These are phyloP conservation scores for Lophius piscatorius DNA, from an alignment of 2,113 vertebrate genomes.

Conservation along the genomic window DNA sequence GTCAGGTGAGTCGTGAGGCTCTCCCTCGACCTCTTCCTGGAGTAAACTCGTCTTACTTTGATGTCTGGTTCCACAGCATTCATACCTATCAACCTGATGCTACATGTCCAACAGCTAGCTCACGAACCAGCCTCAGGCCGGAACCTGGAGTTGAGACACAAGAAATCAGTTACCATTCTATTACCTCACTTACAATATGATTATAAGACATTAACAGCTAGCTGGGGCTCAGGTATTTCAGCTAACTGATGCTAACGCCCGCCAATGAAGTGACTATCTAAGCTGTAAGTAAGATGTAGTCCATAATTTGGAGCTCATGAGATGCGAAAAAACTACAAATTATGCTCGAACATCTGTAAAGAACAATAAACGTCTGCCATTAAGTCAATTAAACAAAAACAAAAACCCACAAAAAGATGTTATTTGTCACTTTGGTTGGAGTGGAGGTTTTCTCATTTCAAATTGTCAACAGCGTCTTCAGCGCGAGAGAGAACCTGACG, in stretches of 20 bases:
- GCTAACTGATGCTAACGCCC: no score
- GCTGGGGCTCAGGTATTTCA: no score
- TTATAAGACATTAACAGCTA: no score
- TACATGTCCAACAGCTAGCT: conserved; percentile 2
- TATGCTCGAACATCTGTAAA: background rate
- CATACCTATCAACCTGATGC: conserved; percentile 37
- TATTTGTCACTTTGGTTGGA: background rate
- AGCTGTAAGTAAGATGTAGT: no score
- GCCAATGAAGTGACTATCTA: no score
- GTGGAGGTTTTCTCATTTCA: conserved; percentile 1
- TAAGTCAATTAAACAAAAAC: no score
- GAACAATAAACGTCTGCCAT: accelerated
- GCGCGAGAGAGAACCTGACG: background rate
- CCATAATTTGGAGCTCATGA: no score
- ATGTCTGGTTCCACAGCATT: conserved; percentile 36
- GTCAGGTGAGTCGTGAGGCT: conserved; percentile 43
- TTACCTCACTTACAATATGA: no score
- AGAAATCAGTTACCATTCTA: no score
- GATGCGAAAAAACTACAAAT: background rate
- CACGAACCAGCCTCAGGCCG: background rate
- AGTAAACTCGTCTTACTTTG: conserved; percentile 64
- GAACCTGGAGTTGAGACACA: background rate
- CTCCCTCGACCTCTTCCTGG: conserved; percentile 70
- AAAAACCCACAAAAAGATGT: no score
- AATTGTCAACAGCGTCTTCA: background rate